These are phyloP conservation scores for Anseranas semipalmata DNA, from an alignment of 2,113 vertebrate genomes.

Conservation along the genomic window DNA sequence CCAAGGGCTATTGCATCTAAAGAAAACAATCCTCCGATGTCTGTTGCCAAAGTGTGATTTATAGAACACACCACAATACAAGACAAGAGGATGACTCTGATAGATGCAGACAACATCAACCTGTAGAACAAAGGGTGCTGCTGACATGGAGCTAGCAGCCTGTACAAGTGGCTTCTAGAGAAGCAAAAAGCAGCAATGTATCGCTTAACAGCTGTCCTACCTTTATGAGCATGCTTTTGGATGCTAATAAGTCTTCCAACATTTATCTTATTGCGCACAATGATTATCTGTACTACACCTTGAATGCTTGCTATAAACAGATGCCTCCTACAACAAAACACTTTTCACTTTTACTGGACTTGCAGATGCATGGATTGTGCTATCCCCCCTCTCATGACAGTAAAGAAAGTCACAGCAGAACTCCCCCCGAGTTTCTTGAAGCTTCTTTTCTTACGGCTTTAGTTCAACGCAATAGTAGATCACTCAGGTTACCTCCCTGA, in stretches of 20 bases:
- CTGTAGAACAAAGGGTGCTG: background rate
- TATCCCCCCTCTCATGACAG: background rate
- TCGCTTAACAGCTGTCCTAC: background rate
- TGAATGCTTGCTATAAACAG: background rate
- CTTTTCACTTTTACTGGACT: background rate
- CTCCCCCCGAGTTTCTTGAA: background rate
- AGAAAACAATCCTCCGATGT: background rate
- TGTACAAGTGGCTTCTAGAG: background rate
- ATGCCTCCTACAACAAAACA: background rate
- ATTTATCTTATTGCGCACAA: background rate
- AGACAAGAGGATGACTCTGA: background rate
- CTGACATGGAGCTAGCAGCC: background rate
- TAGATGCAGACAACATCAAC: background rate
- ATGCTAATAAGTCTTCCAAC: background rate
- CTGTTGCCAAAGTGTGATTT: conserved; percentile 8
- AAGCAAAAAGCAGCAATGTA: background rate
- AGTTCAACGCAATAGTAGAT: background rate
- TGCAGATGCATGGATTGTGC: background rate
- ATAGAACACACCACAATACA: background rate
- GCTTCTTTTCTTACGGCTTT: background rate
- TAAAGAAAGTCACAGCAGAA: background rate
- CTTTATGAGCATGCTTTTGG: background rate
- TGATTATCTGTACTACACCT: background rate
- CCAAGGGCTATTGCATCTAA: background rate
- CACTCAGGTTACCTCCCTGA: background rate